Conservation (phyloP, 2,888 invertebrate species). For the Zygaena filipendulae region DNA sequence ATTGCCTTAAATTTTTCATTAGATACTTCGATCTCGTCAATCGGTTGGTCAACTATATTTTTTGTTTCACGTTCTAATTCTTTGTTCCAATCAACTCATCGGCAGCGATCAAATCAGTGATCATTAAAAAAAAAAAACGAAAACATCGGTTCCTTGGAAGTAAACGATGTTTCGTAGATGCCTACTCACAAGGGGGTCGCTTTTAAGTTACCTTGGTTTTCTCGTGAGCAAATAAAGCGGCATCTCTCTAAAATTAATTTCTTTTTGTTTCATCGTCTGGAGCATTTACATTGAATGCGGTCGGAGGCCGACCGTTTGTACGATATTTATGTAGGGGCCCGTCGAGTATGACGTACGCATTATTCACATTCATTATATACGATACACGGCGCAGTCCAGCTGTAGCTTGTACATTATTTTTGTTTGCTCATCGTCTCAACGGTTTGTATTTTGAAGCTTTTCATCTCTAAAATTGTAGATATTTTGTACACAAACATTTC, state of each 20-base stretch:
- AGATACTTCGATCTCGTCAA: conserved; percentile 22
- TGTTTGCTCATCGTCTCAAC: conserved; percentile 51
- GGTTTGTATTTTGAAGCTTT: too few species aligned
- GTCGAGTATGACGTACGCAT: conserved; percentile 59
- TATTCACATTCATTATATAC: conserved; percentile 49
- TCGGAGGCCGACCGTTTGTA: conserved; percentile 56
- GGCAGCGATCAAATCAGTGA: conserved; percentile 43
- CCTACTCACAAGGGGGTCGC: conserved; percentile 56
- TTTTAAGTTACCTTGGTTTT: conserved; percentile 35
- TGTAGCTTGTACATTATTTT: conserved; percentile 62
- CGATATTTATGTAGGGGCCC: conserved; percentile 63
- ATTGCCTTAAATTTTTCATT: conserved; percentile 25
- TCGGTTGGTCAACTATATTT: conserved; percentile 14
- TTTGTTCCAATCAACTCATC: too few species aligned
- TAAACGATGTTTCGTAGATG: conserved; percentile 45
- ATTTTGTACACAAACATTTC: too few species aligned
- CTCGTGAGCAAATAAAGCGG: conserved; percentile 52
- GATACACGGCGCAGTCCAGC: conserved; percentile 43
- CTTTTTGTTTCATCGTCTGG: conserved; percentile 64
- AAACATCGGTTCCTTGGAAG: conserved; percentile 38
- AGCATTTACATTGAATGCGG: conserved; percentile 67
- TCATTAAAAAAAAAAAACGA: conserved; percentile 42
- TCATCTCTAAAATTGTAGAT: too few species aligned
- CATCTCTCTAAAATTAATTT: conserved; percentile 64
- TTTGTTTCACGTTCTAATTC: too few species aligned